Evolutionary conservation across 2,797 vertebrate genomes (phyloP).

Genomic region (Hafferia zeledoni): DNA sequence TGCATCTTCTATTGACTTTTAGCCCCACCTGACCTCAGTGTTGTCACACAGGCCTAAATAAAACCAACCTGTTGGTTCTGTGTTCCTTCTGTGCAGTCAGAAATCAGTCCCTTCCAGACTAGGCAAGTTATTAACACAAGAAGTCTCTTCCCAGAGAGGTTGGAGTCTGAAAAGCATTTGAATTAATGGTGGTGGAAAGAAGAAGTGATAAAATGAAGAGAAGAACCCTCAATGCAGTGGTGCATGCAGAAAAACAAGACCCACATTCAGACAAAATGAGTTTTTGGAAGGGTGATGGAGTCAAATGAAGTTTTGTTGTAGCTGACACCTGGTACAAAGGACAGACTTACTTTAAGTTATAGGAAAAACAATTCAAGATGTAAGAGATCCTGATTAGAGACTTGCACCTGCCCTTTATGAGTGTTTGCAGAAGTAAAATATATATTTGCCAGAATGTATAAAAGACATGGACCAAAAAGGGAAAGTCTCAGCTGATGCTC

Average conservation of each 20-base stretch:
- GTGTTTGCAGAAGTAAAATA: not conserved
- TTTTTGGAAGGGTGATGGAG: not conserved
- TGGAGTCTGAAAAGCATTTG: not conserved
- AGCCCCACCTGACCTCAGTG: not conserved
- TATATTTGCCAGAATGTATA: not conserved
- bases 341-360: not conserved
- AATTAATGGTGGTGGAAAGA: not conserved
- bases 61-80: not conserved
- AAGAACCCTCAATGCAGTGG: not conserved
- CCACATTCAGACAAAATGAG: not conserved
- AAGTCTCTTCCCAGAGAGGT: not conserved
- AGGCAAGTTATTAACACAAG: not conserved
- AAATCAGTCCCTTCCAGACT: not conserved
- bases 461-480: not conserved
- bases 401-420: not conserved
- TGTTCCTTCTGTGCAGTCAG: not conserved
- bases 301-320: not conserved
- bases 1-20: not conserved
- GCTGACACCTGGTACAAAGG: not conserved
- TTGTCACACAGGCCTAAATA: not conserved
- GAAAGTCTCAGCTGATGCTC: not conserved
- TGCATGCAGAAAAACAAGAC: not conserved
- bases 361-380: not conserved
- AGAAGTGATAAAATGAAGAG: not conserved
- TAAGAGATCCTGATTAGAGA: not conserved